Percentiles rank a stretch among this genome's conserved stretches.
Conservation (phyloP, 64 coral and sea anemone genomes). For the Astreopora myriophthalma region DNA sequence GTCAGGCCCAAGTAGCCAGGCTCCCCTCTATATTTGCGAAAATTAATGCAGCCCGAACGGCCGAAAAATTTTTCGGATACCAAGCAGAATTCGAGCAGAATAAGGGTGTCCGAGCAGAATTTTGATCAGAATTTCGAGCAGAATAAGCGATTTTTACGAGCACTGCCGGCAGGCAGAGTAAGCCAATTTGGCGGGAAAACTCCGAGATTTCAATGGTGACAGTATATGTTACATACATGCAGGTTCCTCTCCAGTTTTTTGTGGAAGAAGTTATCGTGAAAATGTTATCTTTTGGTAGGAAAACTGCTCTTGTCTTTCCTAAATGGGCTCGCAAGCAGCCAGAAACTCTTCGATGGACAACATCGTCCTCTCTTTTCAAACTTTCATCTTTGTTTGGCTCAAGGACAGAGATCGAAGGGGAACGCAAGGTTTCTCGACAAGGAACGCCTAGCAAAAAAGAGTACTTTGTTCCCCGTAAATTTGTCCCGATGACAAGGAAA, state of each 20-base stretch:
- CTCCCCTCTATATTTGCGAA: too few species aligned
- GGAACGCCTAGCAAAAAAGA: constrained; percentile 24
- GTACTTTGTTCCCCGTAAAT: constrained; percentile 74
- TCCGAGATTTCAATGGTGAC: not conserved
- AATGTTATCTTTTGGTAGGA: not conserved
- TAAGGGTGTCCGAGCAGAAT: too few species aligned
- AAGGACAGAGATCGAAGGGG: not conserved
- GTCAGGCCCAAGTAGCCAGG: too few species aligned
- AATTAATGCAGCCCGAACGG: too few species aligned
- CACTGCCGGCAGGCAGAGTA: not conserved
- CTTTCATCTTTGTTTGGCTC: not conserved
- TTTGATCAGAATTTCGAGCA: too few species aligned
- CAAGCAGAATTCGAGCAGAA: too few species aligned
- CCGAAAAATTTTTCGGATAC: too few species aligned
- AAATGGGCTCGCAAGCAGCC: not conserved
- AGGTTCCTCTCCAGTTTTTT: not conserved
- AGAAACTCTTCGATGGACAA: not conserved
- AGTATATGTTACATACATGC: not conserved
- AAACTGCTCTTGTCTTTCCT: not conserved
- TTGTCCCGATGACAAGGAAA: constrained; percentile 90
- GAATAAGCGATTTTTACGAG: too few species aligned
- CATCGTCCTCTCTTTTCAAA: constrained; percentile 10
- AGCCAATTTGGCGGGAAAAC: constrained; percentile 9
- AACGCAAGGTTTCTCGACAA: not conserved
- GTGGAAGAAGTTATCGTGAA: not conserved